Evolutionary conservation across 2,797 vertebrate genomes (phyloP).

Genomic region (Argya squamiceps): DNA sequence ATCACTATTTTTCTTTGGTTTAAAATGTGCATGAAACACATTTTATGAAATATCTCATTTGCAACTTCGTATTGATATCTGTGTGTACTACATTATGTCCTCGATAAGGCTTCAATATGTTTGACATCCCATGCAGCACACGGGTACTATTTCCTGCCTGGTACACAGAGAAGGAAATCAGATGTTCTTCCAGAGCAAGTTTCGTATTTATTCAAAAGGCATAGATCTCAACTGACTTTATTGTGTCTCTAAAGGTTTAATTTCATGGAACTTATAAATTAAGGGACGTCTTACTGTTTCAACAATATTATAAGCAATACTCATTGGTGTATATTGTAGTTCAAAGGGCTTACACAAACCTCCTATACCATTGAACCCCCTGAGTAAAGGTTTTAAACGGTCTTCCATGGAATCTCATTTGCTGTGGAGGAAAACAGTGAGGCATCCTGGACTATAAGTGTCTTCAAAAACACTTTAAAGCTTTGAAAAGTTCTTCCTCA

Average conservation of each 20-base stretch:
- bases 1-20: conserved; percentile 14
- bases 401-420: not conserved
- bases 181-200: not conserved
- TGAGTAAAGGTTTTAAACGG: not conserved
- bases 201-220: conserved; percentile 32
- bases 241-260: not conserved
- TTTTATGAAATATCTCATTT: not conserved
- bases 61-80: not conserved
- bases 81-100: not conserved
- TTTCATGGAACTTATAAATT: not conserved
- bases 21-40: not conserved
- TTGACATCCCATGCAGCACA: not conserved
- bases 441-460: not conserved
- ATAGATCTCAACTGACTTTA: not conserved
- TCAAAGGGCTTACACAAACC: not conserved
- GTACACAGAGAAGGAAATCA: not conserved
- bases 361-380: not conserved
- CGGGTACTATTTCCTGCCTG: not conserved
- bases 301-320: not conserved
- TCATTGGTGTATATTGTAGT: not conserved
- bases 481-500: not conserved
- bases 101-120: not conserved
- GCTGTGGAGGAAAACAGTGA: not conserved
- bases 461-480: conserved; percentile 6
- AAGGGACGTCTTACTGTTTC: not conserved